Evolutionary conservation across 2,888 invertebrate genomes (phyloP).

Genomic region (Parelbella ahira): DNA sequence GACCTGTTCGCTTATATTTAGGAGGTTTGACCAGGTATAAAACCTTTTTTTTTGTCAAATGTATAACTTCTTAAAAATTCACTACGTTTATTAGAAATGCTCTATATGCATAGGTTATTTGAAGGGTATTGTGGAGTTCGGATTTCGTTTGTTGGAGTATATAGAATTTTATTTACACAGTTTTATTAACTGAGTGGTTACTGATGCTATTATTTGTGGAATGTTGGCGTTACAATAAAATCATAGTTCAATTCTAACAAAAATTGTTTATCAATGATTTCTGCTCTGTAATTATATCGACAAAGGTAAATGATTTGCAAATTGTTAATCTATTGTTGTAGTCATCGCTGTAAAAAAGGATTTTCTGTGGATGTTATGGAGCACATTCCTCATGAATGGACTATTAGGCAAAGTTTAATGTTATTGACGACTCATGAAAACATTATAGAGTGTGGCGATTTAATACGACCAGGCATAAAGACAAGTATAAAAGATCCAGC

Average conservation of each 20-base stretch:
- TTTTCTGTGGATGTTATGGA: constrained; percentile 51
- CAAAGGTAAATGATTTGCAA: too few species aligned
- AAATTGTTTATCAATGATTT: too few species aligned
- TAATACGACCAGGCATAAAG: constrained; percentile 41
- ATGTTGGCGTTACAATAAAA: too few species aligned
- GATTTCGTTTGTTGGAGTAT: too few species aligned
- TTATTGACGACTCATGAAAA: constrained; percentile 51
- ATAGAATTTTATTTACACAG: too few species aligned
- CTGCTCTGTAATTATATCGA: too few species aligned
- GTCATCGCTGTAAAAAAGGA: constrained; percentile 62
- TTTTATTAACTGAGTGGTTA: too few species aligned
- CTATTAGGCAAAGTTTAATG: constrained; percentile 49
- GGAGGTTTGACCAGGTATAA: constrained; percentile 50
- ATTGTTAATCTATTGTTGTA: constrained; percentile 39
- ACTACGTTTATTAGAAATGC: too few species aligned
- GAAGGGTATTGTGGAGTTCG: too few species aligned
- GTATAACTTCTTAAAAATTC: constrained; percentile 2
- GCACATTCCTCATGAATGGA: constrained; percentile 47
- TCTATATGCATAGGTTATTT: too few species aligned
- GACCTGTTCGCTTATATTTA: constrained; percentile 50
- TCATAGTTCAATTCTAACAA: too few species aligned
- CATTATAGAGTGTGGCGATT: constrained; percentile 45
- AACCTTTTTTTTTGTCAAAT: neutral
- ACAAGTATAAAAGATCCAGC: constrained; percentile 32
- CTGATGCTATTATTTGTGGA: too few species aligned